phyloP scores from a whole-genome alignment of 2,797 vertebrate genomes.

The Bradypodion ventrale region DNA sequence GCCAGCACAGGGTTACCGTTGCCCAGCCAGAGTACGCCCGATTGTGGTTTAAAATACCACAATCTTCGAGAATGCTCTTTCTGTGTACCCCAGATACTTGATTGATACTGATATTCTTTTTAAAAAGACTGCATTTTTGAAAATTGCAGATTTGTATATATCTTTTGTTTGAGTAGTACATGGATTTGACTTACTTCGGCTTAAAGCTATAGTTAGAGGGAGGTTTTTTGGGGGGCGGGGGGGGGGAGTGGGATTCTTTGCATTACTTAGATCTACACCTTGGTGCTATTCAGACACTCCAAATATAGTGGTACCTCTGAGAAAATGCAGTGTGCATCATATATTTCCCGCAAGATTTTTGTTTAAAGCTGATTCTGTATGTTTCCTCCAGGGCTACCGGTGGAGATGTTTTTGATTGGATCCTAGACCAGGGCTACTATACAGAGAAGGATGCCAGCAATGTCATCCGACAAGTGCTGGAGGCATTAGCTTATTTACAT shows the following conservation, averaged over 20 bases:
- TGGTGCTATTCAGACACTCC: neutral
- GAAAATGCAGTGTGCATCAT: neutral
- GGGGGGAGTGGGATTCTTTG: neutral
- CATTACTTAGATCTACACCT: neutral
- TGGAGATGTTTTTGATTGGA: slow-evolving; percentile 90
- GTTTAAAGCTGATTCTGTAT: neutral
- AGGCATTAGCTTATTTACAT: slow-evolving; percentile 86
- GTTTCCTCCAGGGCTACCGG: slow-evolving; percentile 80
- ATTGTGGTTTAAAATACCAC: too few relatives aligned
- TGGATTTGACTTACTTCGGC: too few relatives aligned
- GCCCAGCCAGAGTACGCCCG: too few relatives aligned
- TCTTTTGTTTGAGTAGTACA: neutral
- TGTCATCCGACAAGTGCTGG: slow-evolving; percentile 85
- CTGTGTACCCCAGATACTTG: too few relatives aligned
- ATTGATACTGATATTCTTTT: neutral
- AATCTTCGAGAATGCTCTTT: too few relatives aligned
- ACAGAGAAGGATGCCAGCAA: slow-evolving; percentile 87
- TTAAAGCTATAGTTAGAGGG: too few relatives aligned
- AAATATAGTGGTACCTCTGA: neutral
- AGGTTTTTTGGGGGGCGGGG: neutral
- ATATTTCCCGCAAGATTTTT: neutral
- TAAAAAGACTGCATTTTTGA: too few relatives aligned
- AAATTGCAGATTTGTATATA: neutral
- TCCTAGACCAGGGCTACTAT: slow-evolving; percentile 88
- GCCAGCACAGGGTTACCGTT: too few relatives aligned